These are phyloP conservation scores for Garrulus glandarius DNA, from an alignment of 2,797 vertebrate species.

Conservation along the genomic window DNA sequence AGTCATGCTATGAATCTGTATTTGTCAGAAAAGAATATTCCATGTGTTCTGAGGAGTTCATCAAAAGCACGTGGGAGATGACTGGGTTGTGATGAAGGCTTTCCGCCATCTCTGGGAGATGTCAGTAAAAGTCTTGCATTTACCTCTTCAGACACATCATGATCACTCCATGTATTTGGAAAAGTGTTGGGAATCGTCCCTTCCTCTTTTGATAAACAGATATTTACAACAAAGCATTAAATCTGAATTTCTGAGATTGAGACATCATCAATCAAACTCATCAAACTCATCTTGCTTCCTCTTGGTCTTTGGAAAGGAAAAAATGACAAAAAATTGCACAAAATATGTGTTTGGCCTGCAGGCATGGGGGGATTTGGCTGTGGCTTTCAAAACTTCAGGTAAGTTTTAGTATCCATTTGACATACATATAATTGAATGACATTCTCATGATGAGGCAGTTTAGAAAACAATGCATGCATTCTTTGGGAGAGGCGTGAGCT, in stretches of 20 bases:
- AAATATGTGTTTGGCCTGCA: not conserved
- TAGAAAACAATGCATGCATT: not conserved
- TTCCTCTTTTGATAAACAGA: not conserved
- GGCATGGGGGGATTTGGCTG: rapidly evolving
- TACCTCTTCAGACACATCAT: not conserved
- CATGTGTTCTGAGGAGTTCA: not conserved
- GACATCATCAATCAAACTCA: not conserved
- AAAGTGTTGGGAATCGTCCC: not conserved
- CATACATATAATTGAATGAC: not conserved
- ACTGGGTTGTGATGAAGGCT: not conserved
- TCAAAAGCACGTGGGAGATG: not conserved
- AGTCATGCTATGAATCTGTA: not conserved
- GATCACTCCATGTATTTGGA: not conserved
- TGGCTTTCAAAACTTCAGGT: not conserved
- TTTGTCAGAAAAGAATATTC: not conserved
- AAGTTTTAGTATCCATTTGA: not conserved
- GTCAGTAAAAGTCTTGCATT: not conserved
- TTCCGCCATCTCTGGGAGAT: not conserved
- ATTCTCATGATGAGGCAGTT: not conserved
- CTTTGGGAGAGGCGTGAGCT: not conserved
- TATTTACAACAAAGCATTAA: not conserved
- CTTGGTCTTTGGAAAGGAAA: not conserved
- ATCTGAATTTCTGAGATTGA: not conserved
- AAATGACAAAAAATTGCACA: not conserved
- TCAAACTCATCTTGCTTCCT: not conserved